phyloP scores from a whole-genome alignment of 1,140 invertebrate genomes.

The Lepidostoma basale region DNA sequence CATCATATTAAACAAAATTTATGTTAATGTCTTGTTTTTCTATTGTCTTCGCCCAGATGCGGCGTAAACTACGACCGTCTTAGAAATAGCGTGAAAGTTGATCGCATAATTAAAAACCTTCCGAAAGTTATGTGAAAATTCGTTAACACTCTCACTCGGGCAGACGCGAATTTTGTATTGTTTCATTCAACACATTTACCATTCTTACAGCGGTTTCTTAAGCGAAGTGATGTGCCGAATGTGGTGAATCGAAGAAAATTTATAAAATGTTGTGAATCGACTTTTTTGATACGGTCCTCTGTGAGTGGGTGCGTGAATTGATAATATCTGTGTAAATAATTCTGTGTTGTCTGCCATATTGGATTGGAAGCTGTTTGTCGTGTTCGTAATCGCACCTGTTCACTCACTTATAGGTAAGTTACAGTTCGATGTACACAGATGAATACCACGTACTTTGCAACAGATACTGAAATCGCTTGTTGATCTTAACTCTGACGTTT shows the following conservation, averaged over 20 bases:
- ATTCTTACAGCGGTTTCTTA: neutral
- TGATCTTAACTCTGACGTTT: too few species aligned
- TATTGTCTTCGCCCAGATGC: too few species aligned
- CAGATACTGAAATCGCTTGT: too few species aligned
- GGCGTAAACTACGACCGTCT: too few species aligned
- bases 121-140: neutral
- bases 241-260: neutral
- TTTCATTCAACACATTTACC: neutral
- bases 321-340: constrained; percentile 16
- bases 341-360: constrained; percentile 1
- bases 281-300: neutral
- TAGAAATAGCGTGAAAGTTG: too few species aligned
- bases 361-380: constrained; percentile 6
- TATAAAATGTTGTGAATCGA: too few species aligned
- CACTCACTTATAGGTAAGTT: constrained; percentile 4
- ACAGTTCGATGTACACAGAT: neutral
- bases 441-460: too few species aligned
- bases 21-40: too few species aligned
- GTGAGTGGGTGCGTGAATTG: neutral
- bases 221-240: neutral
- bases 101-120: too few species aligned
- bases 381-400: neutral
- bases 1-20: too few species aligned
- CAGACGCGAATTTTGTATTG: too few species aligned
- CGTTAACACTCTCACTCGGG: neutral